phyloP scores from a whole-genome alignment of 2,888 invertebrate species.

The Dioctria rufipes region DNA sequence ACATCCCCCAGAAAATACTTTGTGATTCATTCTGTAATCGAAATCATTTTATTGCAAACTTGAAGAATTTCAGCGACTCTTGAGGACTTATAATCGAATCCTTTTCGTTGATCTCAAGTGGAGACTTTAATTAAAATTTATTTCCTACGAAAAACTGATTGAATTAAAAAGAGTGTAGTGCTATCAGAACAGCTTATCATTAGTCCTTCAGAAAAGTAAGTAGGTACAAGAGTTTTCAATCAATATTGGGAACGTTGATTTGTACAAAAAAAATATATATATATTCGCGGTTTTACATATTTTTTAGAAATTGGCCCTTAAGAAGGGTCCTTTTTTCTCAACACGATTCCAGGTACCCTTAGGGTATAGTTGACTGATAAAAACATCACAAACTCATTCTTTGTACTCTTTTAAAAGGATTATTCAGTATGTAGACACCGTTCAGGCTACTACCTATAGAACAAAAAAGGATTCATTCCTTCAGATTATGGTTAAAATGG shows the following conservation, averaged over 20 bases:
- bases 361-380: constrained; percentile 23
- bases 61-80: constrained; percentile 6
- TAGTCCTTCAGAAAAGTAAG: neutral
- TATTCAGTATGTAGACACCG: constrained; percentile 1
- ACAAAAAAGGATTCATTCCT: constrained; percentile 37
- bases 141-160: neutral
- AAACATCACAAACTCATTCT: constrained; percentile 34
- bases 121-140: constrained; percentile 34
- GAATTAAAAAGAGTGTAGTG: neutral
- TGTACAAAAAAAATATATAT: neutral
- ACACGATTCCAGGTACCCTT: neutral
- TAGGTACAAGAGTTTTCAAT: neutral
- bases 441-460: neutral
- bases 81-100: constrained; percentile 10
- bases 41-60: neutral
- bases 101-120: constrained; percentile 11
- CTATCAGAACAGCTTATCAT: constrained; percentile 1
- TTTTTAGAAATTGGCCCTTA: neutral
- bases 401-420: neutral
- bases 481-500: constrained; percentile 15
- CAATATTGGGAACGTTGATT: neutral
- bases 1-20: neutral
- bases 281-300: neutral
- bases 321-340: constrained; percentile 10
- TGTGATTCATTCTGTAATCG: constrained; percentile 13